Base-by-base conservation (phyloP, 2,797 vertebrate species). In the Menidia menidia region DNA sequence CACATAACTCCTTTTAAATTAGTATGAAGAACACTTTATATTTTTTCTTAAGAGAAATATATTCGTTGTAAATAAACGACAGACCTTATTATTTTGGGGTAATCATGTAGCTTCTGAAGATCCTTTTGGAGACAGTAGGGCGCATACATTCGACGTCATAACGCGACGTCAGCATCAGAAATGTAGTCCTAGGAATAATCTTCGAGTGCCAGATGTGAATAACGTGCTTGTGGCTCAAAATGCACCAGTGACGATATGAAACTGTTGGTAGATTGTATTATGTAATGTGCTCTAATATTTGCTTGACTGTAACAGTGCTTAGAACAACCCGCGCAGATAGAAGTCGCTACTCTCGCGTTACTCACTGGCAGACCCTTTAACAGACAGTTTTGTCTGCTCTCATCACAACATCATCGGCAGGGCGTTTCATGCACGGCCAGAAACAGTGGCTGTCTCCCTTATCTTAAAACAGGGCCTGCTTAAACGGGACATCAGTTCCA, bases 331-430 rank as follows among this genome's bases (percentile, higher is more conserved):
- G 51, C 64, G 35, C 14, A 39, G 45, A 42, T 14, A 42, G 19
- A 43, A 48, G 15, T 42, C 9, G 41, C 44, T 35, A 59, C 6
- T 91, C 84, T 92, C 88, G 90, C 92, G 87, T 58, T 83, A 54
- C 59, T 67, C 2, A 6, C 55, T 18, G 64, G 43, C 66, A 71
- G 66, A 42, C 35, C 53, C 58, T 48, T 42, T 77, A 81, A 82
- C 80, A 77, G 84, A 30, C 51, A 77, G 84, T 76, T 68, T 42
- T 73, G 66, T 81, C 71, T 82, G 65, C 55, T 73, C 82, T 85
- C 80, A 77, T 83, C 80, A 88, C 86, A 90, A 87, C 89, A 89
- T 80, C 88, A 90, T 75, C 88, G 88, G 60, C 78, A 70, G 87
- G 91, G 88, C 88, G 89, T 88, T 89, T 78, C 82, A 84, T 71